These are phyloP conservation scores for Flabesymbios commensalis DNA, from an alignment of 2,888 invertebrate species.

Conservation along the genomic window DNA sequence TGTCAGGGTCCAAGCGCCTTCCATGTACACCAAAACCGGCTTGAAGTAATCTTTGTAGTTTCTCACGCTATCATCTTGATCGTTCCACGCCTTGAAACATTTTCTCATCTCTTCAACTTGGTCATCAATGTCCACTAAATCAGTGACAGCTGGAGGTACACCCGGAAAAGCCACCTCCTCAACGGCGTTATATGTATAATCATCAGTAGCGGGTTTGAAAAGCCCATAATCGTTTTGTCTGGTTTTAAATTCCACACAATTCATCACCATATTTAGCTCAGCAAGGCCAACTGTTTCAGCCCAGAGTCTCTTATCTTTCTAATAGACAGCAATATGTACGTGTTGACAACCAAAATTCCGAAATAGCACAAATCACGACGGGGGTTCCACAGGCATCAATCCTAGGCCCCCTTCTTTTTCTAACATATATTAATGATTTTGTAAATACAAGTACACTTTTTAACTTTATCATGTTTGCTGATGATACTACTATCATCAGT, in stretches of 20 bases:
- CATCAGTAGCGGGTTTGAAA: not conserved
- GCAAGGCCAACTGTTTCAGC: not conserved
- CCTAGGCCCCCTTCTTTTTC: too few relatives aligned
- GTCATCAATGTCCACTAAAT: not conserved
- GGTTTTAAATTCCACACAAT: not conserved
- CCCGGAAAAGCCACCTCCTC: not conserved
- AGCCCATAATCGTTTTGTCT: not conserved
- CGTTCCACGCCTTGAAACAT: not conserved
- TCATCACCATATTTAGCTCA: not conserved
- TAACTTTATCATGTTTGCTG: too few relatives aligned
- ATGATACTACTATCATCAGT: too few relatives aligned
- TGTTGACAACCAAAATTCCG: too few relatives aligned
- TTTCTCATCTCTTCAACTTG: not conserved
- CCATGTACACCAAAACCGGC: too few relatives aligned
- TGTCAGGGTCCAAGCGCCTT: not conserved
- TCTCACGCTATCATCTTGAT: not conserved
- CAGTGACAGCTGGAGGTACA: not conserved
- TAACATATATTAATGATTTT: too few relatives aligned
- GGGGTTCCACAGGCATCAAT: too few relatives aligned
- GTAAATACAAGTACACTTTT: too few relatives aligned
- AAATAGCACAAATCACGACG: too few relatives aligned
- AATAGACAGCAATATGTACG: too few relatives aligned
- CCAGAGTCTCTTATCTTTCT: too few relatives aligned
- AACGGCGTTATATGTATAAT: not conserved
- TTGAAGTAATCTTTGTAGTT: not conserved